These are phyloP conservation scores for Drosophila fungiperda DNA, from an alignment of 2,888 invertebrate genomes.

Conservation along the genomic window DNA sequence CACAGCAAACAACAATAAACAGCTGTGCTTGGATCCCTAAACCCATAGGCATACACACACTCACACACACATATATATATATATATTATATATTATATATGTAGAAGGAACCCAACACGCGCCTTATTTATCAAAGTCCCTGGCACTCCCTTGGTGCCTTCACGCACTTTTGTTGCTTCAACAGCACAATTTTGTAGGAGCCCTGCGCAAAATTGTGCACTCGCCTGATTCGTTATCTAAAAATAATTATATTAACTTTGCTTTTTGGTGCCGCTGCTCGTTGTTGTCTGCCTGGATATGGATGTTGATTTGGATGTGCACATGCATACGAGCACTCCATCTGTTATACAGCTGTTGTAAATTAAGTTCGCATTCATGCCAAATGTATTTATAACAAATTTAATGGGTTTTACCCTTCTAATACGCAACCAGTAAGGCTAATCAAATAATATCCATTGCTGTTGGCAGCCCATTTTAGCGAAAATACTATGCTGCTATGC, in stretches of 20 bases:
- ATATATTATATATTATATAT: not conserved
- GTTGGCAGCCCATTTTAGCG: conserved; percentile 32
- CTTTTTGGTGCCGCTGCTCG: conserved; percentile 61
- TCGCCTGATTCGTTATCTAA: conserved; percentile 80
- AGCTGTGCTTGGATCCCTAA: conserved; percentile 23
- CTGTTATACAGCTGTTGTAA: conserved; percentile 23
- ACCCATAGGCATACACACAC: not conserved
- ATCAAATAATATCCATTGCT: not conserved
- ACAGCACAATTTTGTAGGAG: conserved; percentile 31
- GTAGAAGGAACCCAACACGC: conserved; percentile 3
- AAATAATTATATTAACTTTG: conserved; percentile 81
- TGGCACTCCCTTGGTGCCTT: conserved; percentile 3
- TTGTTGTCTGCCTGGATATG: conserved; percentile 23
- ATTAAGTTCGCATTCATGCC: conserved; percentile 27
- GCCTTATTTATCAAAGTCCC: conserved; percentile 1
- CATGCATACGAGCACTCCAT: conserved; percentile 11
- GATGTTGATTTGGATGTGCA: not conserved
- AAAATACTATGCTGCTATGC: conserved; percentile 2
- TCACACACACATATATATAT: not conserved
- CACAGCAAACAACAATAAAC: conserved; percentile 38
- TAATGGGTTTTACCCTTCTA: not conserved
- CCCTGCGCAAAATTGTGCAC: conserved; percentile 70
- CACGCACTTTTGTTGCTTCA: conserved; percentile 59
- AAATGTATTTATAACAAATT: conserved; percentile 15
- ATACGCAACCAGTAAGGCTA: not conserved